phyloP scores from a whole-genome alignment of 2,797 vertebrate species.

The Sebastolobus alascanus region DNA sequence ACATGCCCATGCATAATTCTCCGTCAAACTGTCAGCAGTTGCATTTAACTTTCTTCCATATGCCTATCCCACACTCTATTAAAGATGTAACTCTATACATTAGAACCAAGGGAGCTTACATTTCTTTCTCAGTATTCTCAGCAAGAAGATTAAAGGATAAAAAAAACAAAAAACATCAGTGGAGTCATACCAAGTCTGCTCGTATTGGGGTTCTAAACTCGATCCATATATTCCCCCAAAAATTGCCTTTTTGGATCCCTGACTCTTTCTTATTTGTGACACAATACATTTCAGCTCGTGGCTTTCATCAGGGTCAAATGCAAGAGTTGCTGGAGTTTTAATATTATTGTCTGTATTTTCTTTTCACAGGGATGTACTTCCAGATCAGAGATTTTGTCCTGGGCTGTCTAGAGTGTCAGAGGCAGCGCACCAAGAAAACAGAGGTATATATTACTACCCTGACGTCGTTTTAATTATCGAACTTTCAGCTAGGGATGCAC shows the following conservation, averaged over 20 bases:
- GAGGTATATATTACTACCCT: constrained; percentile 61
- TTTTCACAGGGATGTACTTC: constrained; percentile 85
- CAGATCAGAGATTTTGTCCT: constrained; percentile 87
- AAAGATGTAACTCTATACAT: too few relatives aligned
- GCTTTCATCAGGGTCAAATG: neutral
- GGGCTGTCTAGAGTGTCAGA: constrained; percentile 81
- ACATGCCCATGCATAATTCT: too few relatives aligned
- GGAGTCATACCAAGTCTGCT: too few relatives aligned
- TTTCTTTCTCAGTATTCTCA: too few relatives aligned
- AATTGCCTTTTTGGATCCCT: neutral
- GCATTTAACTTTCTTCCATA: too few relatives aligned
- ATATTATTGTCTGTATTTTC: neutral
- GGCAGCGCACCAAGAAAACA: constrained; percentile 65
- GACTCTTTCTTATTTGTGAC: neutral
- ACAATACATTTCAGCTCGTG: neutral
- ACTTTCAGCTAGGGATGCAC: constrained; percentile 2
- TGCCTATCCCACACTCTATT: too few relatives aligned
- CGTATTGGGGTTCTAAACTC: too few relatives aligned
- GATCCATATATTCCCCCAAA: too few relatives aligned
- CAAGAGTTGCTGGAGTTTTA: neutral
- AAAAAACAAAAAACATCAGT: too few relatives aligned
- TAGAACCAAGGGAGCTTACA: too few relatives aligned
- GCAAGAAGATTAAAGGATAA: too few relatives aligned
- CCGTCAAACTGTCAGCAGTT: too few relatives aligned
- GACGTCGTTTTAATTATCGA: neutral